Evolutionary conservation across 1,140 invertebrate species (phyloP).

Genomic region (Leguminivora glycinivorella): DNA sequence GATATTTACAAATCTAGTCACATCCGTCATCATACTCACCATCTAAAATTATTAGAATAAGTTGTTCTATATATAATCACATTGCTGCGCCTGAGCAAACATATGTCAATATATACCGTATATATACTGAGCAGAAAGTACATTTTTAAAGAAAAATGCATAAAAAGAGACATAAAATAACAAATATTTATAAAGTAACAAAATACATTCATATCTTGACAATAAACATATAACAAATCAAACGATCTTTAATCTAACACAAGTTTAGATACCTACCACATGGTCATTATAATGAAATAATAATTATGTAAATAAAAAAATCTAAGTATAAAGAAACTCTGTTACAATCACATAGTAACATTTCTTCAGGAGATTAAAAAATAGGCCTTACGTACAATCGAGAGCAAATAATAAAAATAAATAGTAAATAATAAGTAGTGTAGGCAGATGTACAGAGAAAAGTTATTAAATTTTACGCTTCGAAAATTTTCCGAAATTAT

Average conservation of each 20-base stretch:
- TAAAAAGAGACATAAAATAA: conserved; percentile 21
- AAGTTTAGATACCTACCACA: not conserved
- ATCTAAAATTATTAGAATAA: conserved; percentile 57
- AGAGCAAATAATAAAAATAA: no score
- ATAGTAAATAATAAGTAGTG: conserved; percentile 17
- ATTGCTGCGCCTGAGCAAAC: conserved; percentile 46
- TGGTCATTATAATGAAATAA: not conserved
- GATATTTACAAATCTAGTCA: conserved; percentile 78
- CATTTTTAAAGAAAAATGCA: conserved; percentile 30
- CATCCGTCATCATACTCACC: conserved; percentile 65
- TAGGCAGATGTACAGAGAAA: no score
- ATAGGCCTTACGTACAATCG: conserved; percentile 9
- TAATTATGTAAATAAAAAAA: conserved; percentile 17
- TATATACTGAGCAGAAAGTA: conserved; percentile 29
- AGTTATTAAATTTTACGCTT: no score
- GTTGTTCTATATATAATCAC: conserved; percentile 53
- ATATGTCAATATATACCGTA: conserved; percentile 28
- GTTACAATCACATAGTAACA: not conserved
- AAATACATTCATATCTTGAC: conserved; percentile 25
- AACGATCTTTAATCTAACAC: not conserved
- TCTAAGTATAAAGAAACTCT: no score
- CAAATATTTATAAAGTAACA: conserved; percentile 33
- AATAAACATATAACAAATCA: conserved; percentile 26
- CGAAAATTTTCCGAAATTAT: no score
- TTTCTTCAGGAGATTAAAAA: conserved; percentile 7